Percentiles rank a stretch among this genome's conserved stretches.
Evolutionary conservation across 2,113 vertebrate species (phyloP).

Genomic region (Sinocyclocheilus grahami): DNA sequence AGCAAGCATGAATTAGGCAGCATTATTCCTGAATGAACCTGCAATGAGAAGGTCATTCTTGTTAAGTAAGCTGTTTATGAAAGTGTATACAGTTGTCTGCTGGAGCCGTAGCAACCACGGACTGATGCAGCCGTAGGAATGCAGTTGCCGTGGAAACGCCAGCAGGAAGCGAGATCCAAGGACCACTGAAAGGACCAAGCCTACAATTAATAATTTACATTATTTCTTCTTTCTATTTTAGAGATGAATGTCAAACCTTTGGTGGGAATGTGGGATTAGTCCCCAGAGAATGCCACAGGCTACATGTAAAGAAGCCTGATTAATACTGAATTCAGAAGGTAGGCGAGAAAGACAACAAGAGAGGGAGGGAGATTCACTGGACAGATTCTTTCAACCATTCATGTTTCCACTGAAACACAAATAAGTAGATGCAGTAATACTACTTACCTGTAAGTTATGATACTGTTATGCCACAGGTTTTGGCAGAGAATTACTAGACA

Average conservation of each 20-base stretch:
- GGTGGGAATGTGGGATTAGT: not conserved
- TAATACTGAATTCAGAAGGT: not conserved
- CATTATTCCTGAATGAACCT: not conserved
- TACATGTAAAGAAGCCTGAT: not conserved
- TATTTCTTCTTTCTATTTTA: conserved; percentile 18
- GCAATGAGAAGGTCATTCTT: not conserved
- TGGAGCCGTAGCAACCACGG: conserved; percentile 8
- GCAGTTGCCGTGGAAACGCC: conserved; percentile 55
- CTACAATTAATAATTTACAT: conserved; percentile 41
- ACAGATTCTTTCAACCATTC: not conserved
- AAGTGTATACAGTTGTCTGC: conserved; percentile 37
- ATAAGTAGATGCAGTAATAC: not conserved
- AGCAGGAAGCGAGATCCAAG: conserved; percentile 9
- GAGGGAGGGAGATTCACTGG: too few relatives aligned
- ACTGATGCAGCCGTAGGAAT: conserved; percentile 29
- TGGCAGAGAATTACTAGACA: too few relatives aligned
- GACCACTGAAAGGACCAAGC: conserved; percentile 15
- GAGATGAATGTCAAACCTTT: not conserved
- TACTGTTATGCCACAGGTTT: not conserved
- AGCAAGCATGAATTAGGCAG: not conserved
- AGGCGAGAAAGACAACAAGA: too few relatives aligned
- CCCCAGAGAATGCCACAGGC: not conserved
- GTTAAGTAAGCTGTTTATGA: conserved; percentile 47
- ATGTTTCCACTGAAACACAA: not conserved
- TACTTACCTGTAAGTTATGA: not conserved